Evolutionary conservation across 2,888 invertebrate species (phyloP).

Genomic region (Eledona agricola): DNA sequence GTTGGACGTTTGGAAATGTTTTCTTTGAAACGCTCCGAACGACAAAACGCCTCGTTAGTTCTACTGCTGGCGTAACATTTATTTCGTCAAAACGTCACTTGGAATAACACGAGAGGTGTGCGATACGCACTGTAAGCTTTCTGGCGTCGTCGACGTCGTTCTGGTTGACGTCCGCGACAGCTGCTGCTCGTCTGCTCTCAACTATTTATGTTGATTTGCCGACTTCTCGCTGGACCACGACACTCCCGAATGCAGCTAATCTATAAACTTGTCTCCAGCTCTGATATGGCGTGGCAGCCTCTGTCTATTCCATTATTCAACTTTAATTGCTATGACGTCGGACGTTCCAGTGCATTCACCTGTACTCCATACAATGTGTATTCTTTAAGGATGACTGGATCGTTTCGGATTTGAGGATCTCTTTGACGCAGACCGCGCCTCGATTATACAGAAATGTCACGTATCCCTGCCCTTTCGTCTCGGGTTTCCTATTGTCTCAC

Average conservation of each 20-base stretch:
- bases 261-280: slow-evolving; percentile 44
- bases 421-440: slow-evolving; percentile 36
- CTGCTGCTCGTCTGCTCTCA: slow-evolving; percentile 41
- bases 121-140: slow-evolving; percentile 45
- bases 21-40: slow-evolving; percentile 9
- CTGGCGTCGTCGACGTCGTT: slow-evolving; percentile 42
- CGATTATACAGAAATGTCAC: slow-evolving; percentile 36
- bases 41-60: slow-evolving; percentile 38
- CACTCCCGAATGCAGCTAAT: slow-evolving; percentile 42
- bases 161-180: slow-evolving; percentile 44
- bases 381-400: slow-evolving; percentile 38
- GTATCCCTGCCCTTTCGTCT: slow-evolving; percentile 24
- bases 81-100: slow-evolving; percentile 38
- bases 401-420: slow-evolving; percentile 33
- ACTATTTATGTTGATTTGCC: slow-evolving; percentile 44
- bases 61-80: slow-evolving; percentile 32
- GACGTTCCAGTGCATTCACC: slow-evolving; percentile 46
- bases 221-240: slow-evolving; percentile 37
- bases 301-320: slow-evolving; percentile 48
- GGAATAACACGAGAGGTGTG: slow-evolving; percentile 38
- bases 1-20: slow-evolving; percentile 10
- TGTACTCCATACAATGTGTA: slow-evolving; percentile 40
- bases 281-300: slow-evolving; percentile 46
- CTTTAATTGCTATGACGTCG: slow-evolving; percentile 48
- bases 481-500: slow-evolving; percentile 20